Conservation (phyloP, 2,797 vertebrate genomes). For the Acanthis flammea region DNA sequence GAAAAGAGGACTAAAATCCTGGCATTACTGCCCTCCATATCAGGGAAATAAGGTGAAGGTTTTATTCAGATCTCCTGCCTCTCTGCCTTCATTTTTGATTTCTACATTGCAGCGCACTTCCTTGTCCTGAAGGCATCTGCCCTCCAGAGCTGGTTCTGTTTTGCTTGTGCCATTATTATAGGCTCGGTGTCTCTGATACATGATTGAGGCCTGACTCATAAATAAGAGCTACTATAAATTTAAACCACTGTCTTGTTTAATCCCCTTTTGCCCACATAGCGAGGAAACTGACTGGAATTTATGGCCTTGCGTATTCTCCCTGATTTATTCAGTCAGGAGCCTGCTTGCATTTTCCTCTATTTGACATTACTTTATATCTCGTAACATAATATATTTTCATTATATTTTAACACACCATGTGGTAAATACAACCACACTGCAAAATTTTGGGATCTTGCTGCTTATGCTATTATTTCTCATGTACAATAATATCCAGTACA, state of each 20-base stretch:
- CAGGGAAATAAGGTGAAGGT: not conserved
- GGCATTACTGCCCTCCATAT: not conserved
- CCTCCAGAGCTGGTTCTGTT: conserved; percentile 52
- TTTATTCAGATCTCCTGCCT: conserved; percentile 1
- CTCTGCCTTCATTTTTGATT: conserved; percentile 27
- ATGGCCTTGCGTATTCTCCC: conserved; percentile 62
- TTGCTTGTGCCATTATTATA: conserved; percentile 64
- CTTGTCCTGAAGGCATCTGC: conserved; percentile 54
- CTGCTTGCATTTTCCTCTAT: conserved; percentile 67
- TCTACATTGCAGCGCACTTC: conserved; percentile 2
- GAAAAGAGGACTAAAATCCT: not conserved
- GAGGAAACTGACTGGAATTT: conserved; percentile 70
- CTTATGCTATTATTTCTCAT: conserved; percentile 18
- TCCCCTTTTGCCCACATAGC: conserved; percentile 70
- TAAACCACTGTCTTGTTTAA: conserved; percentile 70
- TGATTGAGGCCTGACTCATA: conserved; percentile 74
- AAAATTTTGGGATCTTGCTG: conserved; percentile 41
- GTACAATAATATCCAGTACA: conserved; percentile 22
- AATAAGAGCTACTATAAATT: conserved; percentile 72
- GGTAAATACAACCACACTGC: not conserved
- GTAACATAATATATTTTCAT: conserved; percentile 65
- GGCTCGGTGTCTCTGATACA: conserved; percentile 61
- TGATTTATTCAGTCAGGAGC: conserved; percentile 72
- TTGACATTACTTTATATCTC: conserved; percentile 68
- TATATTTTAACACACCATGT: conserved; percentile 57